Percentiles rank a stretch among this genome's conserved stretches.
Evolutionary conservation across 2,113 vertebrate genomes (phyloP).

Genomic region (Callipepla squamata): DNA sequence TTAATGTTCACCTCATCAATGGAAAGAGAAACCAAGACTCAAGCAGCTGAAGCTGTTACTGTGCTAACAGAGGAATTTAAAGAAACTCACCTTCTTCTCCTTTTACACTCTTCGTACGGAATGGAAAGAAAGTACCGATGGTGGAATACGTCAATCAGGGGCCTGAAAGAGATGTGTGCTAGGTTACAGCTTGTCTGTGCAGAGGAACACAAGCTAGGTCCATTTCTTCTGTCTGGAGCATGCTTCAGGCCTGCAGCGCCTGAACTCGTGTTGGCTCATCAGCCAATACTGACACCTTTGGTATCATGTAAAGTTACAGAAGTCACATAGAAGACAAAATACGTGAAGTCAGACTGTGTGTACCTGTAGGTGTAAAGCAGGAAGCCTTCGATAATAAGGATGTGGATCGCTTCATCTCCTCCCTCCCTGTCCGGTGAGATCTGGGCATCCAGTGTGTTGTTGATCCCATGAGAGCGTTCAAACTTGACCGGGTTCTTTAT

Average conservation of each 20-base stretch:
- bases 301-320: neutral
- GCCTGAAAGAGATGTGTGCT: constrained; percentile 70
- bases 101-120: constrained; percentile 95
- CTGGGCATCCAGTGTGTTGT: constrained; percentile 81
- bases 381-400: constrained; percentile 95
- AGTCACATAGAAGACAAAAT: neutral
- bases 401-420: constrained; percentile 79
- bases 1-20: neutral
- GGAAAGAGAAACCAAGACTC: neutral
- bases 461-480: constrained; percentile 92
- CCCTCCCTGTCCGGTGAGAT: constrained; percentile 66
- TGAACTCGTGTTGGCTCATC: neutral
- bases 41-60: fast-evolving
- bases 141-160: constrained; percentile 90
- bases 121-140: constrained; percentile 92
- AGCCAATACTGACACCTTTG: neutral
- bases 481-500: constrained; percentile 89
- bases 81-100: constrained; percentile 87
- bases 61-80: neutral
- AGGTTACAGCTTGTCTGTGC: neutral
- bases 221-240: fast-evolving
- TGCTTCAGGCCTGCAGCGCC: neutral
- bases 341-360: neutral
- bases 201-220: neutral
- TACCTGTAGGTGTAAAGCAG: constrained; percentile 93